Base-by-base conservation (phyloP, 2,797 vertebrate genomes). In the Rhinella marina region DNA sequence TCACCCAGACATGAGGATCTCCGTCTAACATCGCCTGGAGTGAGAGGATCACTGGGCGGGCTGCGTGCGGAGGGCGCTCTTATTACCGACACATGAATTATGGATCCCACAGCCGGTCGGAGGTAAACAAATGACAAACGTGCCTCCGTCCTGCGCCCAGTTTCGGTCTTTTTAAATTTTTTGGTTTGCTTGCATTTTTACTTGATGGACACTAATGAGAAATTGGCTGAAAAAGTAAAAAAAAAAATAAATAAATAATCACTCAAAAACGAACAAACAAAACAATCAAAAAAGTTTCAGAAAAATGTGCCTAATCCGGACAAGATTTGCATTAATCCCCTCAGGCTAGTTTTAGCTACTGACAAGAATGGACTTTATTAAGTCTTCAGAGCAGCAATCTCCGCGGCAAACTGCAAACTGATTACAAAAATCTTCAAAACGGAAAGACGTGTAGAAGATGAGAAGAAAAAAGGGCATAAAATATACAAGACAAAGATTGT, bases 1-100 rank as follows among this genome's bases (percentile, higher is more conserved):
- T 25, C 41, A 52, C 41, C 52, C 81, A 52, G 48, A 62, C 17
- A 25, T 27, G 48, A n/a, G 62, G 57, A 23, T 25, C 27, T 32
- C 68, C 66, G 66, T 82, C 21, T 54, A 12, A 50, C 73, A 61
- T 77, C 54, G 32, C 80, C 70, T n/a, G 79, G 57, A 72, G 68
- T 68, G 16, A 77, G 76, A 68, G 25, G 54, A 48, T 75, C 25
- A 5, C 17, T 3, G 32, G 84, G 66, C 76, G 54, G 48, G 14
- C 66, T 68, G 56, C 54, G 61, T 48, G 64, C 79, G 23, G 52
- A 23, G 23, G 59, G 21, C 12, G 23, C 2, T 19, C 77, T 32
- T n/a, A 14, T 29, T 48, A 62, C 27, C 17, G 59, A 54, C 80
- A 64, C 59, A 87, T 87, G 41, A 83, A 66, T 87, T 78, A 87